Percentiles rank a stretch among this genome's conserved stretches.
Conservation (phyloP, 2,888 invertebrate genomes). For the Formica aserva region DNA sequence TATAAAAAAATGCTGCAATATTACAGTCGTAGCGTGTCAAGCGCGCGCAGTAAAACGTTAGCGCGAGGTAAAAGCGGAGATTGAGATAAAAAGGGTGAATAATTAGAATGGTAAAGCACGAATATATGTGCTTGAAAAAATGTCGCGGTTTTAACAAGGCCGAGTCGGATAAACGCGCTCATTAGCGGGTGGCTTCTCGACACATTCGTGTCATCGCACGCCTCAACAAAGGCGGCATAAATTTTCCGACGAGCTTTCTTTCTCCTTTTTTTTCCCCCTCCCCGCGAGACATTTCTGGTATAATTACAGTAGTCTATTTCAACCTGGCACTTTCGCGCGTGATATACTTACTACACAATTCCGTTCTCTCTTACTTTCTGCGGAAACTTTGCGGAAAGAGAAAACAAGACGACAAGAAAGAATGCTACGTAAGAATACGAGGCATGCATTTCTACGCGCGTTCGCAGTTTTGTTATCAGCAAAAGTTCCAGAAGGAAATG, state of each 20-base stretch:
- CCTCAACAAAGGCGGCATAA: background rate
- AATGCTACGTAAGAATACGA: background rate
- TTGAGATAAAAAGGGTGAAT: conserved; percentile 27
- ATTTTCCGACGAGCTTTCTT: background rate
- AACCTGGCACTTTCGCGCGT: background rate
- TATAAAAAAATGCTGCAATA: background rate
- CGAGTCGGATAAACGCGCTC: conserved; percentile 33
- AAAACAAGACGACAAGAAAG: conserved; percentile 10
- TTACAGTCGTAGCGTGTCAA: conserved; percentile 12
- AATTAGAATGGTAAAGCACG: conserved; percentile 20
- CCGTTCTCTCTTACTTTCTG: conserved; percentile 9
- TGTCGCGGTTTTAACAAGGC: conserved; percentile 19
- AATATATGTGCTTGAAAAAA: background rate
- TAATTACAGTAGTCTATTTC: conserved; percentile 20
- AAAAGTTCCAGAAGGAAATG: background rate
- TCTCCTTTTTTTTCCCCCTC: no score
- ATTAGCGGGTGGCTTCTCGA: conserved; percentile 33
- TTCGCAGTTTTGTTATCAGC: background rate
- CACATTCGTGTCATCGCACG: conserved; percentile 12
- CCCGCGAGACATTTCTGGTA: conserved; percentile 4
- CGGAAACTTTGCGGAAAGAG: conserved; percentile 12
- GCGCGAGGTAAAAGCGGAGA: conserved; percentile 9
- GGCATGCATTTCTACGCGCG: conserved; percentile 16
- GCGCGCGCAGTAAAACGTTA: conserved; percentile 23
- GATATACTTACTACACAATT: conserved; percentile 30